Percentiles rank a stretch among this genome's conserved stretches.
phyloP scores from a whole-genome alignment of 2,888 invertebrate genomes.

The Melolontha melolontha region DNA sequence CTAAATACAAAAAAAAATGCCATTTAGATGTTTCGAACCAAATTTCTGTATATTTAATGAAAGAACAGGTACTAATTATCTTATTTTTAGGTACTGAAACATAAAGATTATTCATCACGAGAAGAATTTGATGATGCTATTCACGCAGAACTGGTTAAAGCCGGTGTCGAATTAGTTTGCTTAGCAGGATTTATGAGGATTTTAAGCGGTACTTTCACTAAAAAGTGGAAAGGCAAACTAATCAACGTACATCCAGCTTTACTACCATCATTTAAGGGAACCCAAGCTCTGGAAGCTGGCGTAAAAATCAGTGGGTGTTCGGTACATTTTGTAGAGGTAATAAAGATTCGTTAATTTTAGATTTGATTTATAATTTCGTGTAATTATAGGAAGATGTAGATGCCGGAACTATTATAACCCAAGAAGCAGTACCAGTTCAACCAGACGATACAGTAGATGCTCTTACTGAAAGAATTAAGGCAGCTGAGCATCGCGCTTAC shows the following conservation, averaged over 20 bases:
- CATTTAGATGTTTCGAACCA: too few species aligned
- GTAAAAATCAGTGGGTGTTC: too few species aligned
- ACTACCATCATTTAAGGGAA: conserved; percentile 91
- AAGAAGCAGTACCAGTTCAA: conserved; percentile 85
- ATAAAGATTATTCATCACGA: conserved; percentile 78
- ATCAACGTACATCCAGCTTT: conserved; percentile 96
- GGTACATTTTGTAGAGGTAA: too few species aligned
- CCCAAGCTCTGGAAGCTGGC: too few species aligned
- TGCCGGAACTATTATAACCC: conserved; percentile 88
- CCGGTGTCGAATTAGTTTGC: conserved; percentile 88
- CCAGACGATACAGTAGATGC: conserved; percentile 79
- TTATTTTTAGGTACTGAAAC: conserved; percentile 76
- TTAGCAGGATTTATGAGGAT: conserved; percentile 98
- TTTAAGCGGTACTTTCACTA: conserved; percentile 79
- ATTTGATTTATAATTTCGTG: too few species aligned
- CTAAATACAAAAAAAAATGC: too few species aligned
- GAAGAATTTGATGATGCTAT: conserved; percentile 86
- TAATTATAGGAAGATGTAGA: too few species aligned
- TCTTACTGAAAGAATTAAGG: too few species aligned
- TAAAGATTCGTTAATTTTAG: too few species aligned
- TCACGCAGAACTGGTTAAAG: conserved; percentile 73
- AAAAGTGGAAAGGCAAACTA: conserved; percentile 85
- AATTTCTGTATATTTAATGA: too few species aligned
- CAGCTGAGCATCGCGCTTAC: too few species aligned
- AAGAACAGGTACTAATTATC: too few species aligned